A percentile compares a stretch with the other conserved stretches of the same genome.
Conservation (phyloP, 2,113 vertebrate genomes). For the Vidua chalybeata region DNA sequence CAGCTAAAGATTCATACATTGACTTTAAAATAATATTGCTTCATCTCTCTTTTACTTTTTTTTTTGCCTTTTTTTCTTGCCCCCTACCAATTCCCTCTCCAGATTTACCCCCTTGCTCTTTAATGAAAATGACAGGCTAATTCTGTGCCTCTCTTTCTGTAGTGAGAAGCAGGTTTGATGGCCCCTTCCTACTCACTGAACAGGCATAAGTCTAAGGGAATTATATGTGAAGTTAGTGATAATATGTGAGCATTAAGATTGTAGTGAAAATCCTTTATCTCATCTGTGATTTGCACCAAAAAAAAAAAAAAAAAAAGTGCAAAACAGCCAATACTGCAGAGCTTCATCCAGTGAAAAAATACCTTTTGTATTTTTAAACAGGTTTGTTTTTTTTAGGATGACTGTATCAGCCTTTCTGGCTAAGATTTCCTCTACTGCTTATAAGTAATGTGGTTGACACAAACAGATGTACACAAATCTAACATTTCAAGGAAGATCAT, state of each 20-base stretch:
- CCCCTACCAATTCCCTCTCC: neutral
- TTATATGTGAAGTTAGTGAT: neutral
- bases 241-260: neutral
- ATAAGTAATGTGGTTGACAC: slow-evolving; percentile 38
- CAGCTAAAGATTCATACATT: slow-evolving; percentile 44
- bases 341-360: neutral
- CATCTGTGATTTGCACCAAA: neutral
- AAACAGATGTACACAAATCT: slow-evolving; percentile 60
- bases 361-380: neutral
- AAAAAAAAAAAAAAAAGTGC: neutral
- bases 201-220: neutral
- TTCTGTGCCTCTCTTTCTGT: neutral
- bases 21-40: slow-evolving; percentile 52
- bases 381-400: neutral
- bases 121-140: neutral
- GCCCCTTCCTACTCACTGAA: neutral
- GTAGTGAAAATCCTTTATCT: slow-evolving; percentile 21
- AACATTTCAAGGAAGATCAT: slow-evolving; percentile 56
- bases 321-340: neutral
- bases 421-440: slow-evolving; percentile 13
- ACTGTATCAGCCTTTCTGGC: neutral
- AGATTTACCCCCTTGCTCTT: neutral
- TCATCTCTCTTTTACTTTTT: neutral
- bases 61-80: neutral
- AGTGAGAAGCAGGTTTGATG: neutral